These are phyloP conservation scores for Macroramphosus scolopax DNA, from an alignment of 2,797 vertebrate species.

Conservation along the genomic window DNA sequence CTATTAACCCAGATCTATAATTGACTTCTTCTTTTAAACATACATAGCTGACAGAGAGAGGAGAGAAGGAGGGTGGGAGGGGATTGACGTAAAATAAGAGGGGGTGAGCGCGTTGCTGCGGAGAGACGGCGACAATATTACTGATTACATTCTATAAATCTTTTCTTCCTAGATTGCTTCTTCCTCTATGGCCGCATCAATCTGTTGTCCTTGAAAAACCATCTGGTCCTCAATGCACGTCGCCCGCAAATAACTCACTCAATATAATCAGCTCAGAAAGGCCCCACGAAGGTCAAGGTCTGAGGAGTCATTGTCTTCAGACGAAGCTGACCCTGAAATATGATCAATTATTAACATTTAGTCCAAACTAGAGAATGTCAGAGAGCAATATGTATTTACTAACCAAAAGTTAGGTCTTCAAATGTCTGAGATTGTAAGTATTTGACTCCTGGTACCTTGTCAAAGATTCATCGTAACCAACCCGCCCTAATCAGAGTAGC, in stretches of 20 bases:
- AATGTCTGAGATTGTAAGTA: too few species aligned
- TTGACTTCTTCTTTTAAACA: conserved; percentile 78
- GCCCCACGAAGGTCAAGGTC: too few species aligned
- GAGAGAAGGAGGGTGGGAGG: conserved; percentile 12
- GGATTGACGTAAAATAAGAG: conserved; percentile 23
- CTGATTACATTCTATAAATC: conserved; percentile 6
- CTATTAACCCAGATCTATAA: conserved; percentile 84
- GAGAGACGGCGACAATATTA: conserved; percentile 16
- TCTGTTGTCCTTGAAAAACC: conserved; percentile 3
- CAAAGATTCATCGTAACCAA: too few species aligned
- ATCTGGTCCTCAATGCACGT: background rate
- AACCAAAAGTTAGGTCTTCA: too few species aligned
- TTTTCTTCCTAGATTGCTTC: background rate
- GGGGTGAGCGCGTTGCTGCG: conserved; percentile 24
- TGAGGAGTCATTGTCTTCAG: too few species aligned
- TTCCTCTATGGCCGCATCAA: conserved; percentile 1
- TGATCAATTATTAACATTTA: too few species aligned
- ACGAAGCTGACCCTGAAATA: too few species aligned
- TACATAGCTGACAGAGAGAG: conserved; percentile 48
- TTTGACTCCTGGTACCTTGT: too few species aligned
- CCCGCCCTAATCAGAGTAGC: too few species aligned
- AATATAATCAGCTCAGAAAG: background rate
- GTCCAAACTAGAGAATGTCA: too few species aligned
- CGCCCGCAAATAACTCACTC: conserved; percentile 1
- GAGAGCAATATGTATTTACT: too few species aligned